Evolutionary conservation across 1,140 invertebrate species (phyloP), one percentile per base, ranked within the genome.

Genomic region (Phymastichus coffea): DNA sequence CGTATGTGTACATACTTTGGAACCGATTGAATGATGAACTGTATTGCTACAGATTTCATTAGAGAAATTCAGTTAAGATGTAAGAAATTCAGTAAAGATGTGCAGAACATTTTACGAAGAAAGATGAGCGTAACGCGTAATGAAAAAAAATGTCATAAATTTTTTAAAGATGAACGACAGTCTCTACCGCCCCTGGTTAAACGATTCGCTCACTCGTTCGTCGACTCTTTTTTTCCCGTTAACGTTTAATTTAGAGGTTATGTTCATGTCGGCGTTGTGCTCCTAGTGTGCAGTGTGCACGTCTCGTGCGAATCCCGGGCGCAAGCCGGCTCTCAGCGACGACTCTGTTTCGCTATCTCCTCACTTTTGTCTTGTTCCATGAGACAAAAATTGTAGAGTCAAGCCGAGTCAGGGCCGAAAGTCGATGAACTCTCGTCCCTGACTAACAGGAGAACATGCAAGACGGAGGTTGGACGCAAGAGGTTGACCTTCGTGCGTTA

Each of bases 221-320:
- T n/a, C n/a, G n/a, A n/a, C n/a, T n/a, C n/a, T n/a, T n/a, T n/a
- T n/a, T n/a, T n/a, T n/a, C n/a, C n/a, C n/a, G n/a, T n/a, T n/a
- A n/a, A 17, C n/a, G 41, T 44, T 23, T 14, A 20, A 38, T 54
- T 60, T 47, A 1, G 33, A 60, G 58, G 58, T 60, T 60, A 60
- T 60, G 58, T 47, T 60, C 33, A 15, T 20, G 35, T 40, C 20
- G 44, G 43, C 43, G 35, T 59, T 59, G 35, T 38, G 41, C n/a
- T 53, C 57, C 57, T 28, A 43, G 51, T 47, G 49, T 49, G 33
- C 28, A 33, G 6, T 12, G 28, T 33, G 28, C 28, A 7, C 28
- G 12, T 33, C 12, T 7, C 28, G 12, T 12, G 28, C 28, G 12
- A 7, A 33, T 33, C 28, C 6, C 12, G 6, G 12, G 12, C 28